Evolutionary conservation across 2,888 invertebrate species (phyloP), one percentile per base, ranked within the genome.

Genomic region (Chrysolina americana): DNA sequence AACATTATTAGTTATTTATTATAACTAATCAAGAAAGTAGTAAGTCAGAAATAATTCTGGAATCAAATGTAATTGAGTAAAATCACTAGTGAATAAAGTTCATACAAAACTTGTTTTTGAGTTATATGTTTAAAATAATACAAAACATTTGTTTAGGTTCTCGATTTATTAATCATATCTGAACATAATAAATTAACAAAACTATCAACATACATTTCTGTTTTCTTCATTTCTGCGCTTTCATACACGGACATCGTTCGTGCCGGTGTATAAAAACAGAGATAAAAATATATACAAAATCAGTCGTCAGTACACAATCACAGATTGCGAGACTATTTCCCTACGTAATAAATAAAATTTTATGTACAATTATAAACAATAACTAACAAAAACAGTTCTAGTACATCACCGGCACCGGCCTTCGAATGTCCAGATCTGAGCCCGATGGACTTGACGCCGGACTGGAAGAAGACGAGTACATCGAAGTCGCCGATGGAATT

Each of bases 341-440:
- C 48, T 71, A 73, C 70, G 59, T 71, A 70, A 69, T 59, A 69
- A 72, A 44, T 59, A 64, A 65, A 71, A 72, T 66, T 28, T 8
- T 48, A 41, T 63, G 68, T 21, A 53, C 21, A 53, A 11, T 21
- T 68, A 71, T 28, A 15, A 64, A 71, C 65, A 69, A 53, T 71
- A 73, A 36, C 69, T 47, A 71, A 71, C 70, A 71, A 75, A 68
- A 50, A 17, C 44, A 36, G 36, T 36, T 70, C 63, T 92, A 94
- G 89, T 92, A 93, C 89, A 93, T 92, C 81, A 94, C 93, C 74
- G 93, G 91, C 48, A 94, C 93, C 0, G 93, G 93, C 88, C 93
- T 91, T 84, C 93, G 88, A 5, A 93, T 89, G 83, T 92, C 89
- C 78, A 88, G 76, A 75, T 88, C 88, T 47, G 84, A 81, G 82